Evolutionary conservation across 2,113 vertebrate species (phyloP).

Genomic region (Charina bottae): DNA sequence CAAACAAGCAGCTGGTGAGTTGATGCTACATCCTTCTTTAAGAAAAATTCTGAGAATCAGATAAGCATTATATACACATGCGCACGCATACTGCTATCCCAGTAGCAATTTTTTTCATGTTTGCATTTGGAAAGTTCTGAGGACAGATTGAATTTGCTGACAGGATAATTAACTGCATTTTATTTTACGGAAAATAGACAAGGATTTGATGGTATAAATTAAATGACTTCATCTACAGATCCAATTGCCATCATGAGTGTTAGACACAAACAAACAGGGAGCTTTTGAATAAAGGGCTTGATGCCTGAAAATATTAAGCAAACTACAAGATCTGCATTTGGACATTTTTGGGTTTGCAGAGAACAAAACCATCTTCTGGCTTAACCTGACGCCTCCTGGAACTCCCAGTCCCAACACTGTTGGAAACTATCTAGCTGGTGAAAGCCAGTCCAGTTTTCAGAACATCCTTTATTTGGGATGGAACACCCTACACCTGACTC

Average conservation of each 20-base stretch:
- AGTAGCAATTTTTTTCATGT: too few relatives aligned
- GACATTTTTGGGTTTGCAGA: background rate
- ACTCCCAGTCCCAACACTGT: background rate
- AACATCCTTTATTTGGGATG: background rate
- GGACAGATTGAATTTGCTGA: background rate
- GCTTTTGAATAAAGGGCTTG: background rate
- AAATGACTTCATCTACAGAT: background rate
- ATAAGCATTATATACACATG: background rate
- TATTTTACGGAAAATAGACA: background rate
- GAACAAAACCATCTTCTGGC: background rate
- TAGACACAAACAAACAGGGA: too few relatives aligned
- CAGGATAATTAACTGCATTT: background rate
- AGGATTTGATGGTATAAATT: background rate
- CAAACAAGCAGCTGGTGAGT: background rate
- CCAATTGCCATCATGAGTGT: background rate
- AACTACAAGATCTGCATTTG: background rate
- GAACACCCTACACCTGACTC: background rate
- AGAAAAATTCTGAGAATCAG: background rate
- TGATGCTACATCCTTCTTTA: background rate
- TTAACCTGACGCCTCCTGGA: background rate
- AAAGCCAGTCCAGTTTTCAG: background rate
- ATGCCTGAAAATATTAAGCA: background rate
- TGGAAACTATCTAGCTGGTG: background rate
- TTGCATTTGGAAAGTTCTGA: background rate
- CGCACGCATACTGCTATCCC: too few relatives aligned